Conservation (phyloP, 2,888 invertebrate species). For the Oegoconia quadripuncta region DNA sequence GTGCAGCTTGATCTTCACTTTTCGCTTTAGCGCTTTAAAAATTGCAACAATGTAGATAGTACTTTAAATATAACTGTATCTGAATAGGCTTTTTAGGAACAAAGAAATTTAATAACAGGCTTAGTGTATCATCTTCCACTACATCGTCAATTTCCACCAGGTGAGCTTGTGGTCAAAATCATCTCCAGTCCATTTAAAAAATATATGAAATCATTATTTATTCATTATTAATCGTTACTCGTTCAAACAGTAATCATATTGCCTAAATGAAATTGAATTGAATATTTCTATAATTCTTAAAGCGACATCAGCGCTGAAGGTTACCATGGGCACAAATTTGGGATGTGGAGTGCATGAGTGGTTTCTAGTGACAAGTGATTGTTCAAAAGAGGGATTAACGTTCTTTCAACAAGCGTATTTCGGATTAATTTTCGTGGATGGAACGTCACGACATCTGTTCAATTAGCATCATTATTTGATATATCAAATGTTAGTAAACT, state of each 20-base stretch:
- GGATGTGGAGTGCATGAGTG: constrained; percentile 33
- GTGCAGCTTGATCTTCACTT: constrained; percentile 18
- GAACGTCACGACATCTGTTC: constrained; percentile 62
- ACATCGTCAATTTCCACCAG: no score
- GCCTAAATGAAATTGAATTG: no score
- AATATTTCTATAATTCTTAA: not conserved
- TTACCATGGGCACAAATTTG: constrained; percentile 3
- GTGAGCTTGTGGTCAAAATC: no score
- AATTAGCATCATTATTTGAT: constrained; percentile 30
- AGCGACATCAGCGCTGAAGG: constrained; percentile 8
- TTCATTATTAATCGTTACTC: no score
- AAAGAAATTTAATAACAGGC: no score
- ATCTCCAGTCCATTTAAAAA: no score
- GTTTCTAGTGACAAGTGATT: constrained; percentile 68
- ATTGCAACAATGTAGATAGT: not conserved
- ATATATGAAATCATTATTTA: no score
- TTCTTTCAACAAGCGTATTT: constrained; percentile 42
- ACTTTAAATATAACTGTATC: no score
- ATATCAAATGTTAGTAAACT: constrained; percentile 5
- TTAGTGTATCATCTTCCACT: no score
- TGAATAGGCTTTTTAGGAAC: no score
- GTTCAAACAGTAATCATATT: no score
- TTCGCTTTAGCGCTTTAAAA: constrained; percentile 31
- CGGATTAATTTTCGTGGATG: constrained; percentile 58
- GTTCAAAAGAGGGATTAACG: constrained; percentile 53